Base-by-base conservation (phyloP, 2,797 vertebrate species). In the Microctenopoma steveboyesi region DNA sequence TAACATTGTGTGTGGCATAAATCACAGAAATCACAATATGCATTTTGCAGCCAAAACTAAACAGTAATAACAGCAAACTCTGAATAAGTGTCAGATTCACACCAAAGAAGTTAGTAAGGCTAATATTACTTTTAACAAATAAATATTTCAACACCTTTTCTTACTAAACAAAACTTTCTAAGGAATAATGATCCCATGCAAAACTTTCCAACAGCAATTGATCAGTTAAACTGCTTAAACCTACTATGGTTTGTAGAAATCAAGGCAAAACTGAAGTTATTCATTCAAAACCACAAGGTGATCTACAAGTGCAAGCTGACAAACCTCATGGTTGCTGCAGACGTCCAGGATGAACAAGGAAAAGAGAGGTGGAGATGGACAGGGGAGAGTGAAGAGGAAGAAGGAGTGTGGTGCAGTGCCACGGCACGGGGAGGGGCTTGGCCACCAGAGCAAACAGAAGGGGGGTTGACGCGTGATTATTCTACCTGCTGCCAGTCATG, bases 291-390 rank as follows among this genome's bases (percentile, higher is more conserved):
- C 58, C 53, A 12, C 14, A 0, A 63, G 42, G 15, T 35, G n/a
- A 73, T 49, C 46, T 22, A 72, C 27, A 65, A 69, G 65, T 43
- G 60, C 48, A 62, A 73, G 69, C 50, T 69, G 79, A 90, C 89
- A 78, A 84, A 92, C 91, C 91, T 92, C 76, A 84, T 55, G 46
- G 57, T 64, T 62, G 84, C 83, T 78, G 89, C 81, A 78, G 78
- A 65, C 9, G 64, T 88, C 88, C 86, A 69, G 81, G 49, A 71
- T 68, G 43, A 71, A 39, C 39, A 68, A 66, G 71, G 35, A 67
- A 48, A 75, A 52, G 46, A 69, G 22, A 72, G 25, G 45, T 83
- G 69, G 64, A 67, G 51, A 46, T 46, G 46, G n/a, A 48, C 43
- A 78, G 51, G 45, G 64, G 76, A 48, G 64, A 52, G 64, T 39